phyloP scores from a whole-genome alignment of 2,888 invertebrate species.

The Pterostichus niger region DNA sequence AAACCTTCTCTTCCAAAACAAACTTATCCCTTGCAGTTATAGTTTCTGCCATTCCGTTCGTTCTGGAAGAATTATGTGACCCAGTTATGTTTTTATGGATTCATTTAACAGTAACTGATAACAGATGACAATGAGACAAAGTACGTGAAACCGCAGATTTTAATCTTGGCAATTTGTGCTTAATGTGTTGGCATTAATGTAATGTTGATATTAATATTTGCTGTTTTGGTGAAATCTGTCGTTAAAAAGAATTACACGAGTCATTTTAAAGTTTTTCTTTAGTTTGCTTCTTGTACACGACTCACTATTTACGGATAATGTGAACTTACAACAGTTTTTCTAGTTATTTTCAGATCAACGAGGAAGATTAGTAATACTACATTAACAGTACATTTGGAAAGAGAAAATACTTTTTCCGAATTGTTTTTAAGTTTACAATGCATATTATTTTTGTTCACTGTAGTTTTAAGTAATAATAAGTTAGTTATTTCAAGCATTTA shows the following conservation, averaged over 20 bases:
- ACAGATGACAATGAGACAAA: constrained; percentile 6
- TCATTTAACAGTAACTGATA: constrained; percentile 29
- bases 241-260: constrained; percentile 3
- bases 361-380: background rate
- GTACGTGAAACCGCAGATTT: constrained; percentile 6
- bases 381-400: background rate
- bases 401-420: background rate
- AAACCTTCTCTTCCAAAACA: constrained; percentile 55
- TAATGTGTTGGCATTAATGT: constrained; percentile 43
- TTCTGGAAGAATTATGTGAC: constrained; percentile 33
- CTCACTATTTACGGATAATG: constrained; percentile 1
- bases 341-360: background rate
- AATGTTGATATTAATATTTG: constrained; percentile 44
- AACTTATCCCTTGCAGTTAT: constrained; percentile 52
- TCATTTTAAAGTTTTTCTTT: constrained; percentile 19
- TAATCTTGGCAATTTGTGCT: constrained; percentile 22
- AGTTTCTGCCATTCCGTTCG: constrained; percentile 44
- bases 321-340: background rate
- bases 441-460: too few relatives aligned
- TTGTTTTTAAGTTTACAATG: background rate
- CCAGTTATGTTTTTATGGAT: constrained; percentile 50
- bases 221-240: constrained; percentile 16
- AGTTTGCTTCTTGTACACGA: background rate
- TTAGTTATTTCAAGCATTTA: too few relatives aligned
- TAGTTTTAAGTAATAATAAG: too few relatives aligned